Percentiles rank a stretch among this genome's conserved stretches.
Evolutionary conservation across 2,797 vertebrate species (phyloP).

Genomic region (Peromyscus nudipes): DNA sequence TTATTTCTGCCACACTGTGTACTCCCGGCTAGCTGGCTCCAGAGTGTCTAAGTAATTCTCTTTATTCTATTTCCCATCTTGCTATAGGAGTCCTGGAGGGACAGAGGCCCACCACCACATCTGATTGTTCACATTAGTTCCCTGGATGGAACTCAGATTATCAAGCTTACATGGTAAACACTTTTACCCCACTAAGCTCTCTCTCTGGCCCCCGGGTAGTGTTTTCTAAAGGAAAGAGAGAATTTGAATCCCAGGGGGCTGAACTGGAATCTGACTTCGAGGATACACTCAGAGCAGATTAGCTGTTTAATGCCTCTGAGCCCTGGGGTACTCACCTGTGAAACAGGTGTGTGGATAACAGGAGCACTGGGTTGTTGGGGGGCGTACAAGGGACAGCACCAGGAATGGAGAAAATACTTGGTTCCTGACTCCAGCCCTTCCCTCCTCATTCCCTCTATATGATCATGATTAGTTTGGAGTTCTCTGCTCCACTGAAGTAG

Average conservation of each 20-base stretch:
- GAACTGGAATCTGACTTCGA: neutral
- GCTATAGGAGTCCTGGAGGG: too few relatives aligned
- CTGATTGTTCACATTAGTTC: neutral
- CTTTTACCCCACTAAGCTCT: fast-evolving
- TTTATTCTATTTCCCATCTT: neutral
- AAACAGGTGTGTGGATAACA: neutral
- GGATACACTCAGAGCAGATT: neutral
- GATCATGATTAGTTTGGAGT: neutral
- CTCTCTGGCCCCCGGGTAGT: neutral
- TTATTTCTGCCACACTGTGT: neutral
- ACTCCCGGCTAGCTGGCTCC: neutral
- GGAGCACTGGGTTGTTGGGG: neutral
- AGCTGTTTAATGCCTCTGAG: neutral
- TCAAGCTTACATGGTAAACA: neutral
- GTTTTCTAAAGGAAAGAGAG: neutral
- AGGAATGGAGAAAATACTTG: neutral
- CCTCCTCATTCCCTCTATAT: neutral
- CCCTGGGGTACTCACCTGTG: neutral
- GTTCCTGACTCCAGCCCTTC: neutral
- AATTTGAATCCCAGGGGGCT: neutral
- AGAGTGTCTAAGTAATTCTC: neutral
- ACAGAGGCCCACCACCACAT: neutral
- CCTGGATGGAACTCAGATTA: neutral
- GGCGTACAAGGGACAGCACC: neutral
- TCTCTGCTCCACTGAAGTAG: neutral